These are phyloP conservation scores for Astyanax mexicanus DNA, from an alignment of 2,797 vertebrate genomes.

Conservation along the genomic window DNA sequence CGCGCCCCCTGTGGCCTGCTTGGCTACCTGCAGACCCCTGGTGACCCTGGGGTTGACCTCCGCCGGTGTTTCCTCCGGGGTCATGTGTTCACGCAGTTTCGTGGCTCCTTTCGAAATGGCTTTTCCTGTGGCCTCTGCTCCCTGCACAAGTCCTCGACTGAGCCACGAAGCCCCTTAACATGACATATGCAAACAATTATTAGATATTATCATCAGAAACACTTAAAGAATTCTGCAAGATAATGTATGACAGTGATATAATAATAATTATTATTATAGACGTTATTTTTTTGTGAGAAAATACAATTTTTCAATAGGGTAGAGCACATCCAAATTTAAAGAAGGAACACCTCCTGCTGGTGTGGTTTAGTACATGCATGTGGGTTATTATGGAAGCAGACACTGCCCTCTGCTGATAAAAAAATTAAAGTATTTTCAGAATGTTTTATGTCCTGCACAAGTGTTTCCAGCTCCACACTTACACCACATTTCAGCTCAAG, in stretches of 20 bases:
- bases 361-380: not conserved
- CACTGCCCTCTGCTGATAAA: slow-evolving; percentile 7
- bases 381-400: not conserved
- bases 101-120: slow-evolving; percentile 91
- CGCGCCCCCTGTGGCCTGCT: slow-evolving; percentile 88
- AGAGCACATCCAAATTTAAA: not conserved
- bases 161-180: slow-evolving; percentile 87
- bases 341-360: slow-evolving; percentile 63
- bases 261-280: not conserved
- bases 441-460: not conserved
- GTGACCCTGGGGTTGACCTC: slow-evolving; percentile 88
- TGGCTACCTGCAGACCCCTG: slow-evolving; percentile 85
- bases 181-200: no score
- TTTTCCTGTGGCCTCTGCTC: slow-evolving; percentile 90
- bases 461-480: not conserved
- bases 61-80: slow-evolving; percentile 90
- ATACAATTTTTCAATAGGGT: no score
- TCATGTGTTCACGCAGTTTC: slow-evolving; percentile 89
- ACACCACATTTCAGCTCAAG: not conserved
- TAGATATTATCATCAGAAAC: not conserved
- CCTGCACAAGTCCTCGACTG: slow-evolving; percentile 87
- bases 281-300: no score
- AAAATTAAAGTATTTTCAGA: no score
- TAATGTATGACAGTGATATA: not conserved
- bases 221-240: not conserved